A percentile compares a stretch with the other conserved stretches of the same genome.
Evolutionary conservation across 2,113 vertebrate genomes (phyloP).

Genomic region (Grammomys dolichurus): DNA sequence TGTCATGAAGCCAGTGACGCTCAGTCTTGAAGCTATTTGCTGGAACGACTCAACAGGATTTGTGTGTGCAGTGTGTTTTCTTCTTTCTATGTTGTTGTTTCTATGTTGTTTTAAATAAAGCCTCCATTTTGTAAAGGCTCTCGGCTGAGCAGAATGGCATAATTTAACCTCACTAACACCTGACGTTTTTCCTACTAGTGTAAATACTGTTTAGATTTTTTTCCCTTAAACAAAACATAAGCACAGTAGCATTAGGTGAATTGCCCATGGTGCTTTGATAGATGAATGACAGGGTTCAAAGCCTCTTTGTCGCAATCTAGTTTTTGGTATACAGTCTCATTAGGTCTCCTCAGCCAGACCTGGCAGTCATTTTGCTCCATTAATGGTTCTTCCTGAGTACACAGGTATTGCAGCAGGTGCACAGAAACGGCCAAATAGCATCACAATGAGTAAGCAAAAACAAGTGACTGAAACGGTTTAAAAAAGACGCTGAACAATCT

Average conservation of each 20-base stretch:
- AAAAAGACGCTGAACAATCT: background rate
- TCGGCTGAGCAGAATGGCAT: background rate
- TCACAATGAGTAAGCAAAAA: background rate
- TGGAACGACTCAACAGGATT: background rate
- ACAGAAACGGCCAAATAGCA: background rate
- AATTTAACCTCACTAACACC: constrained; percentile 9
- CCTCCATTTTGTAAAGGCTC: constrained; percentile 60
- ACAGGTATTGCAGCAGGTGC: background rate
- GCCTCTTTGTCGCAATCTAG: background rate
- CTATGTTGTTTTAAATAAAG: background rate
- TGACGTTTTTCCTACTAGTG: background rate
- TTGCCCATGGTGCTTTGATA: background rate
- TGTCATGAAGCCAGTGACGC: background rate
- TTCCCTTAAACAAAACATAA: background rate
- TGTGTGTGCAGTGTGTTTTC: background rate
- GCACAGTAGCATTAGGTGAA: background rate
- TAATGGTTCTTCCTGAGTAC: constrained; percentile 40
- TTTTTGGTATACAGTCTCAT: background rate
- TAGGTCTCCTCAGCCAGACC: background rate
- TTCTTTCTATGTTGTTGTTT: constrained; percentile 37
- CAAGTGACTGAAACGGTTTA: background rate
- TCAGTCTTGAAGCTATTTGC: background rate
- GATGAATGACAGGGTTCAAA: background rate
- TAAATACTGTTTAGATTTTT: constrained; percentile 27
- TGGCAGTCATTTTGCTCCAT: background rate